Percentiles rank a stretch among this genome's conserved stretches.
These are phyloP conservation scores for Idaea biselata DNA, from an alignment of 2,888 invertebrate species.

Conservation along the genomic window DNA sequence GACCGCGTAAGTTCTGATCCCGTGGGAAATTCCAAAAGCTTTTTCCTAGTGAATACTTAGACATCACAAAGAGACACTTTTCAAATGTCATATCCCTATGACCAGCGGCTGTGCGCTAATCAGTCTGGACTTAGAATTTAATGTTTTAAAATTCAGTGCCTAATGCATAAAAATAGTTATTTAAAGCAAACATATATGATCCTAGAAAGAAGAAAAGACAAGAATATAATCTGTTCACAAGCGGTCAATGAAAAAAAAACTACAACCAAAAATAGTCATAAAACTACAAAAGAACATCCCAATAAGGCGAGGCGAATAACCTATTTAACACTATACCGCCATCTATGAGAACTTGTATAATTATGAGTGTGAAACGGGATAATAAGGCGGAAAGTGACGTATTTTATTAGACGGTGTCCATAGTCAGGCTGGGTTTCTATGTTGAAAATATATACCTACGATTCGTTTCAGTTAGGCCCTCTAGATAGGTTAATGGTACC, in stretches of 20 bases:
- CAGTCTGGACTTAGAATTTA: too few species aligned
- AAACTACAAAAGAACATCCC: slow-evolving; percentile 1
- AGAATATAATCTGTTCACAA: slow-evolving; percentile 2
- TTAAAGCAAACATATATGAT: not conserved
- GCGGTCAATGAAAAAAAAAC: slow-evolving; percentile 13
- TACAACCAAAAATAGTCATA: not conserved
- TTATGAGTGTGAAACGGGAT: slow-evolving; percentile 74
- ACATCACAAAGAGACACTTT: too few species aligned
- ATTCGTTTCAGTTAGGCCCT: slow-evolving; percentile 3
- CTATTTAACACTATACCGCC: slow-evolving; percentile 36
- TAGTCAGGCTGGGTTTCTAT: not conserved
- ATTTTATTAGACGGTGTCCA: slow-evolving; percentile 42
- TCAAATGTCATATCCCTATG: too few species aligned
- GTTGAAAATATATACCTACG: not conserved
- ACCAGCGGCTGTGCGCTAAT: too few species aligned
- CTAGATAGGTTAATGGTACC: too few species aligned
- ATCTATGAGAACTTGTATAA: slow-evolving; percentile 69
- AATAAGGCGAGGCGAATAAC: slow-evolving; percentile 27
- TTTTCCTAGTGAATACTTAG: too few species aligned
- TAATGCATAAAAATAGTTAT: too few species aligned
- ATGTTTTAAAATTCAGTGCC: too few species aligned
- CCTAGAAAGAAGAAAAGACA: not conserved
- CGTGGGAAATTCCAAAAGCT: too few species aligned
- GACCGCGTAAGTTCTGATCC: too few species aligned
- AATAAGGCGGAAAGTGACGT: slow-evolving; percentile 54